These are phyloP conservation scores for Hipposideros armiger DNA, from an alignment of 2,113 vertebrate genomes.

Conservation along the genomic window DNA sequence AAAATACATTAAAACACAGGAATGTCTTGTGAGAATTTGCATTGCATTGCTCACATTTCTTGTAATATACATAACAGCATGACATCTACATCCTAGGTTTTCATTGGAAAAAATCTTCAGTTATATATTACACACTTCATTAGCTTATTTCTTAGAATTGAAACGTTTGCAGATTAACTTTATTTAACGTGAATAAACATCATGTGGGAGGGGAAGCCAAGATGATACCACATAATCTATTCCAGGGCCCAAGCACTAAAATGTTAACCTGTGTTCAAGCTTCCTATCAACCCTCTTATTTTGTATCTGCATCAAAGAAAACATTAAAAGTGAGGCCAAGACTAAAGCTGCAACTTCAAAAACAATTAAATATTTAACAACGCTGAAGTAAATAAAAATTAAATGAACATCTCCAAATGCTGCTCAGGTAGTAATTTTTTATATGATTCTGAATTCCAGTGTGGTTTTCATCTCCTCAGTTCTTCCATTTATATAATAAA, in stretches of 20 bases:
- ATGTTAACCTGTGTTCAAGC: background rate
- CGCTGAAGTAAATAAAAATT: background rate
- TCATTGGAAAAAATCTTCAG: background rate
- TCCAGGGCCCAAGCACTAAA: background rate
- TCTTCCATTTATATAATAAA: background rate
- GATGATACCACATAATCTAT: background rate
- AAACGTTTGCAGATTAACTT: background rate
- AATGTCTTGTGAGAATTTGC: constrained; percentile 31
- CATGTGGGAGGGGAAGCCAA: background rate
- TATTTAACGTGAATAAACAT: constrained; percentile 8
- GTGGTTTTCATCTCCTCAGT: background rate
- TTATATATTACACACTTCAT: constrained; percentile 38
- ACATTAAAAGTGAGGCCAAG: background rate
- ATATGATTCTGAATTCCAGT: background rate
- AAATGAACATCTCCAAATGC: background rate
- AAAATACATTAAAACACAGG: constrained; percentile 8
- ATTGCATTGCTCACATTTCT: constrained; percentile 61
- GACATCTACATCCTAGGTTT: constrained; percentile 46
- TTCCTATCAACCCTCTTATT: background rate
- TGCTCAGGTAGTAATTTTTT: background rate
- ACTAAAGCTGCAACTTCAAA: background rate
- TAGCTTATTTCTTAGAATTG: constrained; percentile 10
- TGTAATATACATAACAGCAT: constrained; percentile 53
- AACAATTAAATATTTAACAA: background rate
- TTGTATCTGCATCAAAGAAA: background rate